Conservation (phyloP, 2,797 vertebrate species). For the Semaprochilodus insignis region DNA sequence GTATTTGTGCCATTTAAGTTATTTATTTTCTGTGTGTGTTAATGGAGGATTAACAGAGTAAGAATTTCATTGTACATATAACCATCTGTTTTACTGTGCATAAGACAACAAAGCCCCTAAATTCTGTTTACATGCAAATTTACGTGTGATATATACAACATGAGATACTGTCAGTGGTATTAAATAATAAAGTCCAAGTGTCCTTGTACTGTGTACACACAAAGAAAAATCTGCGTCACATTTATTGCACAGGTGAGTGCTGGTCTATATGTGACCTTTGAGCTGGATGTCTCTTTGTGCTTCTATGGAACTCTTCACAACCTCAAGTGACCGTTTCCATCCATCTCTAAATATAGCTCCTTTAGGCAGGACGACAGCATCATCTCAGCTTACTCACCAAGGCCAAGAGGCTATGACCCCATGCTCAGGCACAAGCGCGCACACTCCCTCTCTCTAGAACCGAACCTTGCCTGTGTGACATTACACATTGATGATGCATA, state of each 20-base stretch:
- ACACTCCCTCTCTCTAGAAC: slow-evolving; percentile 11
- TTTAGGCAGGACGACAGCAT: slow-evolving; percentile 13
- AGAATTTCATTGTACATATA: no score
- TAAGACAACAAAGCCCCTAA: no score
- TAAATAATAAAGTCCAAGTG: no score
- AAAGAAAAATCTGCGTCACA: not conserved
- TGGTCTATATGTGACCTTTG: not conserved
- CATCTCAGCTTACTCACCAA: slow-evolving; percentile 16
- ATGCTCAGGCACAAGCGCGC: slow-evolving; percentile 31
- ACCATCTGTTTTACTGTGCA: no score
- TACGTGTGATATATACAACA: no score
- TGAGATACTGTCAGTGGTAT: no score
- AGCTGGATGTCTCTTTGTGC: not conserved
- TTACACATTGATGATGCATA: slow-evolving; percentile 62
- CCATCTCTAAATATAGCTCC: slow-evolving; percentile 1
- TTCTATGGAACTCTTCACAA: not conserved
- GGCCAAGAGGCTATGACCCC: slow-evolving; percentile 20
- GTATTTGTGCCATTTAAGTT: no score
- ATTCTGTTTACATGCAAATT: no score
- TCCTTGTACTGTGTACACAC: no score
- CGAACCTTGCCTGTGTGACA: slow-evolving; percentile 53
- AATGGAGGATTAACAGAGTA: no score
- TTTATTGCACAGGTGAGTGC: not conserved
- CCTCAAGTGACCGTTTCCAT: slow-evolving; percentile 7
- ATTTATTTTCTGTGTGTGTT: no score